Percentiles rank a stretch among this genome's conserved stretches.
Conservation (phyloP, 2,888 invertebrate species). For the Tachina fera region DNA sequence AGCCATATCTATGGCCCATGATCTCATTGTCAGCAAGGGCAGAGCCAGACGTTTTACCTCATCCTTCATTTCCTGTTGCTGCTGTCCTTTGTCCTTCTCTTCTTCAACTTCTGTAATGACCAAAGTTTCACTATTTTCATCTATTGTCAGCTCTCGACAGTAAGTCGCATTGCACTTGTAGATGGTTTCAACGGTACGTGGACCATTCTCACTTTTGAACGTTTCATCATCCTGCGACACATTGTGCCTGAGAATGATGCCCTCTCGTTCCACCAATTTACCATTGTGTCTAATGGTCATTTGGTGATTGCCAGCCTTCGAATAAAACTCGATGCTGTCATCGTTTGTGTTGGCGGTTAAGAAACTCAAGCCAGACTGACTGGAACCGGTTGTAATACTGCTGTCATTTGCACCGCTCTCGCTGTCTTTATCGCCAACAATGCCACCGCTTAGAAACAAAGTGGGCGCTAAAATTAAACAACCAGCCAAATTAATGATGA, state of each 20-base stretch:
- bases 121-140: conserved; percentile 77
- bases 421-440: conserved; percentile 53
- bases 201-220: conserved; percentile 28
- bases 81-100: conserved; percentile 72
- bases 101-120: conserved; percentile 80
- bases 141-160: conserved; percentile 79
- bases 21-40: conserved; percentile 69
- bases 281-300: conserved; percentile 79
- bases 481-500: conserved; percentile 82
- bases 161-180: conserved; percentile 79
- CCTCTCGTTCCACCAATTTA: conserved; percentile 78
- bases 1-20: conserved; percentile 82
- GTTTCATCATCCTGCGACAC: conserved; percentile 47
- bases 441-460: conserved; percentile 77
- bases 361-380: conserved; percentile 58
- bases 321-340: conserved; percentile 79
- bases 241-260: conserved; percentile 76
- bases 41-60: conserved; percentile 58
- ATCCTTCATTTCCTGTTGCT: conserved; percentile 41
- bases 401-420: conserved; percentile 54
- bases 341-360: conserved; percentile 70
- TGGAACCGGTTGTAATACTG: conserved; percentile 60
- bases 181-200: conserved; percentile 76
- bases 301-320: conserved; percentile 80
- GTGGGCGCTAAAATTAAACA: conserved; percentile 82